Evolutionary conservation across 2,113 vertebrate genomes (phyloP), one percentile per base, ranked within the genome.

Genomic region (Maccullochella peelii): DNA sequence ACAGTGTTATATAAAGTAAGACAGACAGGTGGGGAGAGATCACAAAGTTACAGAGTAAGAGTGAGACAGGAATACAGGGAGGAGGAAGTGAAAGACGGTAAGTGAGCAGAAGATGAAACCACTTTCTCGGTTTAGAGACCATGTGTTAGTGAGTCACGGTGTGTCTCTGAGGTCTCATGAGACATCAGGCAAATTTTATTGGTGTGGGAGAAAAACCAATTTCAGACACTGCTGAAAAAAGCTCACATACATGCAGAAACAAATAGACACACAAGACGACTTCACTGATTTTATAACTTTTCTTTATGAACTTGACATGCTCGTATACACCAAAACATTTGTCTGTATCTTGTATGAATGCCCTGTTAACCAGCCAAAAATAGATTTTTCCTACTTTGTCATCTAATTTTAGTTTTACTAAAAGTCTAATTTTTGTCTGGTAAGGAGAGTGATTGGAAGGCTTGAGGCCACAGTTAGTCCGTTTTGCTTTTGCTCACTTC

Each of bases 401-500:
- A 54, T 78, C 40, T 67, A 20, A 20, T 70, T 85, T 75, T 27
- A 36, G 36, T 57, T 74, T 23, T 52, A 80, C 38, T 65, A 38
- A 79, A 79, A 55, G 8, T 79, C 52, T 15, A 5, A 63, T 66
- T 65, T 42, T 59, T 40, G 73, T 77, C 59, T 59, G 18, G 44
- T 58, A 55, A 69, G 20, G 40, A 71, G 18, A 33, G 59, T 40
- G 25, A 85, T 61, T 15, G 9, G 25, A 72, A 21, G 61, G 69
- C 78, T 79, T 0, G 3, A 59, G 85, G 88, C 83, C 75, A 69
- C 77, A 66, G 67, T 0, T 9, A 73, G 27, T 33, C 73, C 33
- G 21, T 66, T 87, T 92, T 91, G 78, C 93, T 59, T 78, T 76
- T 55, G 66, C 71, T 89, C 52, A 30, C 82, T 88, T 92, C 79